Evolutionary conservation across 53 echinoderm and acorn worm genomes (phyloP).

Genomic region (Zoroaster sp.): DNA sequence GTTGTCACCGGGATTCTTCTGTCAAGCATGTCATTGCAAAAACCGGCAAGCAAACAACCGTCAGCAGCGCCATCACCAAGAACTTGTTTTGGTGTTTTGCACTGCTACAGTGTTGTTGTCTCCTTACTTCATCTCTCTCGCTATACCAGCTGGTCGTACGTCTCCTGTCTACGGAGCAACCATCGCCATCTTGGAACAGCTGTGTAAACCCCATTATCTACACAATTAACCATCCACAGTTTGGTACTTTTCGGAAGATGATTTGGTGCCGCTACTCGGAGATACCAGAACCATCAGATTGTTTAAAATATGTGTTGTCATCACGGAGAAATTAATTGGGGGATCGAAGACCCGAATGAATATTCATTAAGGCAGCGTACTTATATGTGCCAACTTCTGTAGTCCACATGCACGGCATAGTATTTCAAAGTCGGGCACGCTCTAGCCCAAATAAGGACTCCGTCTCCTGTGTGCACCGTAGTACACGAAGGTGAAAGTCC

Average conservation of each 20-base stretch:
- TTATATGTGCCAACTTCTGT: too few relatives aligned
- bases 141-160: constrained; percentile 8
- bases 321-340: not conserved
- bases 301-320: constrained; percentile 13
- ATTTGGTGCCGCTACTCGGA: constrained; percentile 14
- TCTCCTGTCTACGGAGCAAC: constrained; percentile 38
- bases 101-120: constrained; percentile 25
- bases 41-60: constrained; percentile 4
- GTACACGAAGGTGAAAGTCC: too few relatives aligned
- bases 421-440: too few relatives aligned
- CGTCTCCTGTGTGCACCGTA: too few relatives aligned
- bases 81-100: constrained; percentile 56
- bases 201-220: constrained; percentile 52
- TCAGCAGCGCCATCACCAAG: constrained; percentile 58
- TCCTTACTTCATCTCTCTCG: constrained; percentile 43
- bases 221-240: constrained; percentile 39
- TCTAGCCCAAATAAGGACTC: too few relatives aligned
- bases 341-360: too few relatives aligned
- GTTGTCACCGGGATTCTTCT: not conserved
- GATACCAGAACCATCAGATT: constrained; percentile 42
- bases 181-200: constrained; percentile 30
- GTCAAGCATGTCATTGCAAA: not conserved
- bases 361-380: too few relatives aligned
- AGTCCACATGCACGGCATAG: too few relatives aligned
- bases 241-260: constrained; percentile 46